A percentile compares a stretch with the other conserved stretches of the same genome.
These are phyloP conservation scores for Halyomorpha halys DNA, from an alignment of 1,140 invertebrate genomes.

Conservation along the genomic window DNA sequence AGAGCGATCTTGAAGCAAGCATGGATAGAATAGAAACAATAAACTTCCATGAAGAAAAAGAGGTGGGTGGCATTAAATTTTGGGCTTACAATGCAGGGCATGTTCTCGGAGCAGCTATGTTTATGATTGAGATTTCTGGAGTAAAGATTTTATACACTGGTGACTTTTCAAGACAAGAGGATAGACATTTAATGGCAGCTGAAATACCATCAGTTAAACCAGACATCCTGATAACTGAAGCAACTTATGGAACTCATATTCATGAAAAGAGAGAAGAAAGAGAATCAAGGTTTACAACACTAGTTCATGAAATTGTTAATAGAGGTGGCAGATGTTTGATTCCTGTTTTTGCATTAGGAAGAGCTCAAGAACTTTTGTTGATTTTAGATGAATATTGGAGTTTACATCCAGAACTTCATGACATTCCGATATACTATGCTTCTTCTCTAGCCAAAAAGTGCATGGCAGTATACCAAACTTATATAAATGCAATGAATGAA, in stretches of 20 bases:
- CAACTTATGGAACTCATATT: slow-evolving; percentile 98
- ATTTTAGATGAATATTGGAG: slow-evolving; percentile 99
- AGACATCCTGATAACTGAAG: slow-evolving; percentile 96
- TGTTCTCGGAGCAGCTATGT: slow-evolving; percentile 98
- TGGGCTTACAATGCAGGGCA: slow-evolving; percentile 99
- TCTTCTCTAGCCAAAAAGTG: slow-evolving; percentile 98
- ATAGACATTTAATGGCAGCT: slow-evolving; percentile 97
- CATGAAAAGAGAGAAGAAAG: slow-evolving; percentile 96
- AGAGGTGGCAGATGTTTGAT: slow-evolving; percentile 95
- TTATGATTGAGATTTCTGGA: slow-evolving; percentile 99
- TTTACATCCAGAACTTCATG: slow-evolving; percentile 93
- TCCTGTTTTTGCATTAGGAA: slow-evolving; percentile 94
- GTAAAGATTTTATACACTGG: slow-evolving; percentile 94
- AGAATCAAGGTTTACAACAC: slow-evolving; percentile 85
- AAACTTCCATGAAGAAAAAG: slow-evolving; percentile 97
- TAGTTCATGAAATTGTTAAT: slow-evolving; percentile 92
- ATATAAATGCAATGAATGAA: slow-evolving; percentile 99
- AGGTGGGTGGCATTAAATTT: slow-evolving; percentile 91
- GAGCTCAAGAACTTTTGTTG: slow-evolving; percentile 91
- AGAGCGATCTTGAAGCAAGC: slow-evolving; percentile 89
- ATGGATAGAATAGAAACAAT: slow-evolving; percentile 99
- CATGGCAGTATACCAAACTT: slow-evolving; percentile 99
- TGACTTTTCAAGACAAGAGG: slow-evolving; percentile 97
- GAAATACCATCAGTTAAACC: slow-evolving; percentile 94
- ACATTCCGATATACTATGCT: slow-evolving; percentile 99